Base-by-base conservation (phyloP, 2,797 vertebrate genomes). In the Streptopelia turtur region DNA sequence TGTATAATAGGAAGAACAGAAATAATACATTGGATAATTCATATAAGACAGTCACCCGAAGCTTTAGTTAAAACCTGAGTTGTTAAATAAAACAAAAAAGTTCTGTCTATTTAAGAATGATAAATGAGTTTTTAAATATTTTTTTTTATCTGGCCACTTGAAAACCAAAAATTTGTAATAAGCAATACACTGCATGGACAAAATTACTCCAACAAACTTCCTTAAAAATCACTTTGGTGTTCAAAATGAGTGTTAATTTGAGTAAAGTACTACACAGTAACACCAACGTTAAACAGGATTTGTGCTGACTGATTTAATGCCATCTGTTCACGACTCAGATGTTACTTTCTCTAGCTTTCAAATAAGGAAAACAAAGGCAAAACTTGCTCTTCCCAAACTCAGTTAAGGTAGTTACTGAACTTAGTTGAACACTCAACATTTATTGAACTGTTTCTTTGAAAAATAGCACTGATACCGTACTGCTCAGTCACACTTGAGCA, bases 271-370 rank as follows among this genome's bases (percentile, higher is more conserved):
- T 65, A 65, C 35, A 89, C 3, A 23, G 69, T 69, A 87, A 87
- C 87, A 93, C 50, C 37, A 47, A 43, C 4, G 0, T 57, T 56
- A 78, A 61, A 82, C 85, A 90, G 76, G 76, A 87, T 91, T 96
- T 94, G 47, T 81, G 85, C 72, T 81, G 84, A 89, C 82, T 94
- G 94, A 94, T 82, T 88, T 86, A 83, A 83, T 76, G 87, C 95
- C 95, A 91, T 94, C 91, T 96, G 96, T 90, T 97, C 80, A 5
- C 31, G 0, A 94, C 72, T 91, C 31, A 13, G 76, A 88, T 90
- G 49, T 86, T 86, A 72, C 59, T 88, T 90, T 87, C 93, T 93
- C 72, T 61, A 60, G 66, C 63, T 91, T 94, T 86, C n/a, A 90
- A 41, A 82, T 0, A 47, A 18, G 63, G 66, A 83, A 95, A 96